Evolutionary conservation across 2,888 invertebrate genomes (phyloP).

Genomic region (Steinernema hermaphroditum): DNA sequence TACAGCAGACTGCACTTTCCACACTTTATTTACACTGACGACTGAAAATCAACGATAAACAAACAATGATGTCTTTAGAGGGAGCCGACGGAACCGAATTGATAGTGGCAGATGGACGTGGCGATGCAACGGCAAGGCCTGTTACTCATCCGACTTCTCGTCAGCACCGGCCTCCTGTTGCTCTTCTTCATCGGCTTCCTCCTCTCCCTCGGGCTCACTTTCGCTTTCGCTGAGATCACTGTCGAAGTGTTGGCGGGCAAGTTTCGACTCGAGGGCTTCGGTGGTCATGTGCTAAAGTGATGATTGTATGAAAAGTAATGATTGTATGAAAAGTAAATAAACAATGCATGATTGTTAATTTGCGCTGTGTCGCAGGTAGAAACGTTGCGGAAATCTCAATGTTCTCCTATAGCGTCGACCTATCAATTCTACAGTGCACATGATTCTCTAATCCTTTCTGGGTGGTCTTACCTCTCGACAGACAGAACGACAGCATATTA

Average conservation of each 20-base stretch:
- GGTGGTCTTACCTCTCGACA: too few relatives aligned
- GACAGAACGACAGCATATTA: too few relatives aligned
- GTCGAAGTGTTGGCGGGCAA: constrained; percentile 52
- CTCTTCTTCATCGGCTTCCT: constrained; percentile 20
- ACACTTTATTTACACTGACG: too few relatives aligned
- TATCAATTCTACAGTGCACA: too few relatives aligned
- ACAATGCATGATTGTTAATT: too few relatives aligned
- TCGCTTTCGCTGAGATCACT: constrained; percentile 54
- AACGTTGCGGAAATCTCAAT: too few relatives aligned
- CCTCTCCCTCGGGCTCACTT: constrained; percentile 46
- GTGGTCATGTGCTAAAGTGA: constrained; percentile 45
- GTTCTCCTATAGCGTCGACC: too few relatives aligned
- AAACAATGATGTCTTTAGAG: too few relatives aligned
- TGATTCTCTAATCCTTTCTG: background rate
- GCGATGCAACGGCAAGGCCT: background rate
- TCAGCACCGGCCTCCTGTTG: constrained; percentile 32
- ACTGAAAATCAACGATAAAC: too few relatives aligned
- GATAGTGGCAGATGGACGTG: background rate
- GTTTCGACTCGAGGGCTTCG: constrained; percentile 45
- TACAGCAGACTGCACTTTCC: too few relatives aligned
- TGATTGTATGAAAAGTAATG: background rate
- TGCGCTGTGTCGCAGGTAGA: too few relatives aligned
- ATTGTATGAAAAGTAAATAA: background rate
- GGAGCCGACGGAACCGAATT: too few relatives aligned
- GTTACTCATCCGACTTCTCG: constrained; percentile 27